Percentiles rank a stretch among this genome's conserved stretches.
Conservation (phyloP, 2,113 vertebrate species). For the Coreoperca whiteheadi region DNA sequence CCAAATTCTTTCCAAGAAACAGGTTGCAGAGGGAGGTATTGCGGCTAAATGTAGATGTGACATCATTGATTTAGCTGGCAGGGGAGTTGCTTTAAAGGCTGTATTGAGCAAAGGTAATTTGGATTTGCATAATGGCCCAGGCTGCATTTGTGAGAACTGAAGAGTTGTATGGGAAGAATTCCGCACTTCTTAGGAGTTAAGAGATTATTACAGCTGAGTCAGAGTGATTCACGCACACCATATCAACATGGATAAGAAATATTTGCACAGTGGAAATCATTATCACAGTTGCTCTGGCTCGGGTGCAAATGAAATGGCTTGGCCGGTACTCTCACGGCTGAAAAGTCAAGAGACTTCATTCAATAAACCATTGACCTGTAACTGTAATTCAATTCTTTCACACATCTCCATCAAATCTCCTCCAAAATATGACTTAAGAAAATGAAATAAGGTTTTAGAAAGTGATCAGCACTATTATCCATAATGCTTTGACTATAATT, state of each 20-base stretch:
- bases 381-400: constrained; percentile 2
- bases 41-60: constrained; percentile 71
- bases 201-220: constrained; percentile 48
- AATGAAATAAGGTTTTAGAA: constrained; percentile 11
- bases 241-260: constrained; percentile 51
- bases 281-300: constrained; percentile 8
- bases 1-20: constrained; percentile 65
- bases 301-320: constrained; percentile 34
- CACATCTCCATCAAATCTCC: not conserved
- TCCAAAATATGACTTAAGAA: constrained; percentile 11
- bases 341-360: constrained; percentile 39
- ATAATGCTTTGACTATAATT: constrained; percentile 6
- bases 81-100: constrained; percentile 38
- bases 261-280: constrained; percentile 45
- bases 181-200: constrained; percentile 16
- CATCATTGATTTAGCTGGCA: constrained; percentile 54
- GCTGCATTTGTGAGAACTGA: constrained; percentile 42
- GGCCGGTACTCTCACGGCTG: not conserved
- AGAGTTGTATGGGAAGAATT: constrained; percentile 46
- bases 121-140: constrained; percentile 61
- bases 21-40: constrained; percentile 42
- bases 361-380: constrained; percentile 24
- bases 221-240: constrained; percentile 24
- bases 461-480: constrained; percentile 12
- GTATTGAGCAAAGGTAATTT: constrained; percentile 55